phyloP scores from a whole-genome alignment of 2,888 invertebrate species.

The Panorpa germanica region DNA sequence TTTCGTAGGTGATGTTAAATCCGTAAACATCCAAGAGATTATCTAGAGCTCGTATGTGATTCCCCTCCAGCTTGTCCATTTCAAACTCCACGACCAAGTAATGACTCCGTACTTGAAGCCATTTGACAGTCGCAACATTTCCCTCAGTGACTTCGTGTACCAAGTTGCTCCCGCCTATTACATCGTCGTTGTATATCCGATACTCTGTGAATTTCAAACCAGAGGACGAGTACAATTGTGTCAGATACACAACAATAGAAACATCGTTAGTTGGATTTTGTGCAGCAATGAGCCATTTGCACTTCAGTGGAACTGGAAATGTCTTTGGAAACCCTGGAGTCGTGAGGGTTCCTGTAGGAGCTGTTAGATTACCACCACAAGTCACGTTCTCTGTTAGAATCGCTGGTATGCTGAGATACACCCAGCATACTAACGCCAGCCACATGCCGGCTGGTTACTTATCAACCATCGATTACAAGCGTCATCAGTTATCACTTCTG shows the following conservation, averaged over 20 bases:
- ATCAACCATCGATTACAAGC: too few species aligned
- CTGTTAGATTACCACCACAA: conserved; percentile 48
- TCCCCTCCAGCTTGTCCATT: conserved; percentile 53
- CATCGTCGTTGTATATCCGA: conserved; percentile 49
- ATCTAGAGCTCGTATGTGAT: conserved; percentile 65
- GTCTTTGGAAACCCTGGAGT: conserved; percentile 72
- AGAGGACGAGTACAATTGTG: conserved; percentile 69
- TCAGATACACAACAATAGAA: conserved; percentile 70
- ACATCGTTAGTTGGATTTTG: conserved; percentile 28
- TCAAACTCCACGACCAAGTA: conserved; percentile 63
- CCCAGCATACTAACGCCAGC: too few species aligned
- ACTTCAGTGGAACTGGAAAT: conserved; percentile 65
- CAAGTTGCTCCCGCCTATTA: conserved; percentile 43
- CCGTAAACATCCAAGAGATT: conserved; percentile 73
- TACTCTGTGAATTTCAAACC: conserved; percentile 61
- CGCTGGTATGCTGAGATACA: too few species aligned
- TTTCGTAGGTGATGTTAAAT: conserved; percentile 83
- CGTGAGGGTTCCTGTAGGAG: conserved; percentile 48
- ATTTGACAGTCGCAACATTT: conserved; percentile 44
- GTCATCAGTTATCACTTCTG: too few species aligned
- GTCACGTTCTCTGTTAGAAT: too few species aligned
- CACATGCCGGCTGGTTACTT: too few species aligned
- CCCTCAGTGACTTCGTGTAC: conserved; percentile 53
- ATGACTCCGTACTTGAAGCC: conserved; percentile 43
- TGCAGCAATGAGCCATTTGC: conserved; percentile 79